Base-by-base conservation (phyloP, 2,797 vertebrate genomes). In the Natrix natrix region DNA sequence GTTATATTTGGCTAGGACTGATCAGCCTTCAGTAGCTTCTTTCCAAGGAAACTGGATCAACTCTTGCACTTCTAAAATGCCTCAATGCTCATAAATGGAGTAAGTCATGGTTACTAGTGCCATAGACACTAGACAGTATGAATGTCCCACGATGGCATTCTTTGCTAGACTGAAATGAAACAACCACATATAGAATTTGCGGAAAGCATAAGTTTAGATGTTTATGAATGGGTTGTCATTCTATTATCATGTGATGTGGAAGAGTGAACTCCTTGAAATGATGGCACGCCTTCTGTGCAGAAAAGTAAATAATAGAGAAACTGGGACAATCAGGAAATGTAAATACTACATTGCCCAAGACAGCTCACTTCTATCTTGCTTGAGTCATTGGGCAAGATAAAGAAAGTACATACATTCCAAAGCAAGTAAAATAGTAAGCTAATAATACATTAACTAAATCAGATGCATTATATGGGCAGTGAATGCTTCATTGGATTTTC, bases 331-430 rank as follows among this genome's bases (percentile, higher is more conserved):
- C 20, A 69, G 74, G 55, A 92, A 94, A 60, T 0, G 1, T 90
- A 63, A 60, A 2, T 48, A n/a, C 59, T 91, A 5, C 55, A 13
- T 5, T 1, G 57, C 13, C 90, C 32, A 93, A 93, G 37, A 89
- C n/a, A 86, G 26, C 86, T 94, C 88, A n/a, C 56, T 93, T 74
- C 48, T 92, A 83, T 57, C 32, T 86, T 8, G 59, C 94, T 83
- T 91, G 88, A 94, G 55, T 91, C 94, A 86, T 92, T 86, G 61
- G 11, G 92, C 22, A 94, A 95, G 57, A 92, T 48, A 56, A 5
- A 32, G 69, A 16, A 96, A 37, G 92, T 95, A 66, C 16, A 88
- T 52, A 96, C 92, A 4, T 94, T 92, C 28, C 6, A 92, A 94
- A 95, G 32, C 87, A 87, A 96, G 60, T 3, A 92, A 37, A 91